A percentile compares a stretch with the other conserved stretches of the same genome.
These are phyloP conservation scores for Drosophila willistoni DNA, from an alignment of 1,140 invertebrate genomes.

Conservation along the genomic window DNA sequence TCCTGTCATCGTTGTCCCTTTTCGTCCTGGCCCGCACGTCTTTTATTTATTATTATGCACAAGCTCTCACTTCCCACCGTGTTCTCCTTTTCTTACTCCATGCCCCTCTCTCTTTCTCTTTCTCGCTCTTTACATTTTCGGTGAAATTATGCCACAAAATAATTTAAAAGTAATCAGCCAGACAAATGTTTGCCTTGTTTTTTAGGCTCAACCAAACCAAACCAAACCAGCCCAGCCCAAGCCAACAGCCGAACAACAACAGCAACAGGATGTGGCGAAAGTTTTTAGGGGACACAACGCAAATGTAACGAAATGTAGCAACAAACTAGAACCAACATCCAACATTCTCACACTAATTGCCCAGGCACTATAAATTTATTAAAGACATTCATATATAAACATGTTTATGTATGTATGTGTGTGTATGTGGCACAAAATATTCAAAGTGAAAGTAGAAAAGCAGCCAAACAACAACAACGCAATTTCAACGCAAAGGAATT, in stretches of 20 bases:
- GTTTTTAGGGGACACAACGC: slow-evolving; percentile 32
- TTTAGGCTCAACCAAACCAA: slow-evolving; percentile 35
- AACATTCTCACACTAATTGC: slow-evolving; percentile 60
- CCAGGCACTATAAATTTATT: slow-evolving; percentile 75
- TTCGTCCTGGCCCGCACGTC: slow-evolving; percentile 40
- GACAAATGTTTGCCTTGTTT: slow-evolving; percentile 76
- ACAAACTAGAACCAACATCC: neutral
- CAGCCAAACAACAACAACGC: no score
- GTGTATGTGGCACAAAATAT: neutral
- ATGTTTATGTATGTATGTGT: no score
- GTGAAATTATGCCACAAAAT: slow-evolving; percentile 81
- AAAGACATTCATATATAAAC: slow-evolving; percentile 45
- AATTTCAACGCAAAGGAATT: slow-evolving; percentile 56
- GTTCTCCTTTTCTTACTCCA: neutral
- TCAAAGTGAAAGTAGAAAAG: neutral
- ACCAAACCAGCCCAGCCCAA: slow-evolving; percentile 21
- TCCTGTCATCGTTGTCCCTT: slow-evolving; percentile 41
- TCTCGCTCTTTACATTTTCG: slow-evolving; percentile 26
- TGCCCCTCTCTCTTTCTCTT: neutral
- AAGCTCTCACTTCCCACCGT: slow-evolving; percentile 42
- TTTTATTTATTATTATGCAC: slow-evolving; percentile 76
- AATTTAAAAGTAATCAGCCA: slow-evolving; percentile 83
- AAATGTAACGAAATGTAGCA: slow-evolving; percentile 7
- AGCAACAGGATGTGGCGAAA: slow-evolving; percentile 26
- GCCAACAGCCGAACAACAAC: slow-evolving; percentile 16